Evolutionary conservation across 2,888 invertebrate genomes (phyloP).

Genomic region (Latrodectus hesperus): DNA sequence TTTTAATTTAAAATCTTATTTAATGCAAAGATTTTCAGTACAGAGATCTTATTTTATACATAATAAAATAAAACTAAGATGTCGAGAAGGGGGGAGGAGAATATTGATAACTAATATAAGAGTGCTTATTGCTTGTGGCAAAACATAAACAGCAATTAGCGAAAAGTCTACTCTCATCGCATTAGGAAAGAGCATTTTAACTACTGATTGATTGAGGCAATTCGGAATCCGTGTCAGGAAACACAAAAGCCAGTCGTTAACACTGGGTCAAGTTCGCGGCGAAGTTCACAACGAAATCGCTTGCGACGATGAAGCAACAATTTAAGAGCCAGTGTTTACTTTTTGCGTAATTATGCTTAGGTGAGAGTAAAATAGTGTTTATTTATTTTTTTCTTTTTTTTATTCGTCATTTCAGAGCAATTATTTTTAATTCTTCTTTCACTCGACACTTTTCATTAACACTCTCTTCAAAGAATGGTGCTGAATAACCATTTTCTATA

Average conservation of each 20-base stretch:
- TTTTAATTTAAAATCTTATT: no score
- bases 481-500: no score
- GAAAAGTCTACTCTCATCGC: not conserved
- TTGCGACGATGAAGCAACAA: not conserved
- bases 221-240: not conserved
- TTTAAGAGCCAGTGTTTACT: not conserved
- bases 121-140: no score
- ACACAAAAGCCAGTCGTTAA: not conserved
- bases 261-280: conserved; percentile 16
- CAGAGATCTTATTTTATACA: no score
- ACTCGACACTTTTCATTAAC: no score
- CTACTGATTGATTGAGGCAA: not conserved
- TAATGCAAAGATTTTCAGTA: no score
- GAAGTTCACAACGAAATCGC: not conserved
- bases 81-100: no score
- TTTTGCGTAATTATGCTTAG: not conserved
- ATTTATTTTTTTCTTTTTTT: not conserved
- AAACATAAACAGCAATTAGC: no score
- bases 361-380: not conserved
- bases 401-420: not conserved
- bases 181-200: not conserved
- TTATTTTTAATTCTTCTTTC: no score
- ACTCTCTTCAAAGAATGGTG: no score
- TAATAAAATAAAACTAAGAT: no score
- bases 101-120: no score